Base-by-base conservation (phyloP, 2,888 invertebrate species). In the Luperina nickerlii region DNA sequence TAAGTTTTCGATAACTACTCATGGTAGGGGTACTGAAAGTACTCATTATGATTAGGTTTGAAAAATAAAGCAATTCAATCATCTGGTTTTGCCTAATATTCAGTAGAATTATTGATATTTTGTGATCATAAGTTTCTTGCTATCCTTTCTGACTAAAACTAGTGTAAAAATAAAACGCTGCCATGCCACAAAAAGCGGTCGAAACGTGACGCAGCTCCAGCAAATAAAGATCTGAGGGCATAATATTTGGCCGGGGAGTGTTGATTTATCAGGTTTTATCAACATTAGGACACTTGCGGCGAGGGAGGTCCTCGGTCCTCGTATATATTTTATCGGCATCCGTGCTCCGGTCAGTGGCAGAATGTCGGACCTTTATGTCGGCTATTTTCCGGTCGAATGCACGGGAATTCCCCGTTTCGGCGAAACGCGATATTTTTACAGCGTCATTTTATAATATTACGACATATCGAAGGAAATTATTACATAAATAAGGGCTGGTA, bases 361-460 rank as follows among this genome's bases (percentile, higher is more conserved):
- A 93, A 94, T 93, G 94, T 92, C 92, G 93, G 95, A 95, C 95
- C 96, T 96, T 96, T 95, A 96, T 95, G 95, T 95, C 94, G 94
- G 94, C 95, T 95, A 97, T 97, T 97, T 96, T 96, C 96, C 96
- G 95, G 93, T 92, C 92, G 93, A 93, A 91, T 92, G 95, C 94
- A 91, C 96, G 92, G 93, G 96, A 94, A 96, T 96, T 94, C 93
- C 93, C 92, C 91, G 92, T 94, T 94, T 94, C 92, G 93, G 90
- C 91, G 94, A 93, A 93, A 94, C 82, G 91, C 91, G 92, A 95
- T 95, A 95, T 94, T 96, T 95, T 95, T 94, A 93, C 91, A 90
- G 88, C 90, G 90, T 89, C 90, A 90, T 93, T 93, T 94, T 95
- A 93, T 90, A 93, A 93, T 91, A 93, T 92, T 90, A 91, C 79